phyloP scores from a whole-genome alignment of 2,113 vertebrate species.

The Thalassarche chlororhynchos region DNA sequence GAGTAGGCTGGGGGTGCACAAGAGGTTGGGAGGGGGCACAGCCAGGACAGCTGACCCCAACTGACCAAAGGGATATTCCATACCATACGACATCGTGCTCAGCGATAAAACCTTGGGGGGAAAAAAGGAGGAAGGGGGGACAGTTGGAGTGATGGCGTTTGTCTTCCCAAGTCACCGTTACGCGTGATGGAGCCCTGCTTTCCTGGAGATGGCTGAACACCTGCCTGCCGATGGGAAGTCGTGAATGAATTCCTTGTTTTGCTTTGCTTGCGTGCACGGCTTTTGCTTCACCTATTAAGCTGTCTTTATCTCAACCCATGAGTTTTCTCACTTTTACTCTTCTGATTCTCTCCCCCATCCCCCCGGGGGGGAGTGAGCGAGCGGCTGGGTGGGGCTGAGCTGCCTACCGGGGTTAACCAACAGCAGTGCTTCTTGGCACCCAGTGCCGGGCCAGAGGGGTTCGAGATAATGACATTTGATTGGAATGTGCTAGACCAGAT shows the following conservation, averaged over 20 bases:
- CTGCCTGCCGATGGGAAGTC: not conserved
- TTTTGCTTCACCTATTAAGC: not conserved
- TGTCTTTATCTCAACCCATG: not conserved
- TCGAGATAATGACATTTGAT: not conserved
- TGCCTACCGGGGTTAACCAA: not conserved
- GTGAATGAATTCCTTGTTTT: not conserved
- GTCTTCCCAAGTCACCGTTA: not conserved
- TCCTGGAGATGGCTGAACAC: not conserved
- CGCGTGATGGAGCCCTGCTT: accelerated
- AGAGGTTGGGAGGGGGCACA: not conserved
- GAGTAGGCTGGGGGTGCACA: not conserved
- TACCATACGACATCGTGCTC: accelerated
- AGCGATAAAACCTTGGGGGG: not conserved
- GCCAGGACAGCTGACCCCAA: not conserved
- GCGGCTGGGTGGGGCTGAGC: not conserved
- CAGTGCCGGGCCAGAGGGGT: not conserved
- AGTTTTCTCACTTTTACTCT: not conserved
- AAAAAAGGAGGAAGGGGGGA: not conserved
- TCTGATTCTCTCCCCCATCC: not conserved
- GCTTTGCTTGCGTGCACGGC: not conserved
- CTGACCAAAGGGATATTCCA: not conserved
- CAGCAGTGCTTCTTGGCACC: not conserved
- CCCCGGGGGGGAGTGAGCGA: accelerated
- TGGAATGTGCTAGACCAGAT: not conserved
- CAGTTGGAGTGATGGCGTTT: accelerated